Evolutionary conservation across 2,888 invertebrate genomes (phyloP), one percentile per base, ranked within the genome.

Genomic region (Mythimna pallens): DNA sequence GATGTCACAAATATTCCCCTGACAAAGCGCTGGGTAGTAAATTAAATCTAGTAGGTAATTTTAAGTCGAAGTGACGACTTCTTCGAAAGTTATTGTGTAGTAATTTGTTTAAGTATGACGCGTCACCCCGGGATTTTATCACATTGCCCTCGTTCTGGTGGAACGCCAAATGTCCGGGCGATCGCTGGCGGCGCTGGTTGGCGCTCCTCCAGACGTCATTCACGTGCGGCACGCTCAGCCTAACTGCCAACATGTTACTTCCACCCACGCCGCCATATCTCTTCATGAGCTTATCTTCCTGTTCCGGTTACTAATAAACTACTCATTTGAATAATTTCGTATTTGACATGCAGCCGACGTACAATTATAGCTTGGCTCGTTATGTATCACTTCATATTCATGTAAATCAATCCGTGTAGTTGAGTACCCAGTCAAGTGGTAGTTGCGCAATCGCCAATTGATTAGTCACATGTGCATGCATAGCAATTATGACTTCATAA

Each of bases 61-160:
- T 43, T 40, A 73, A 50, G 25, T 58, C 17, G 63, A 55, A 40
- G 17, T 52, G 54, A 34, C 17, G 34, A 52, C 43, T 83, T 75
- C 73, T 57, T 73, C 30, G 25, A 64, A 58, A 63, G 68, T 68
- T 73, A 66, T 71, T 80, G 75, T 74, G 55, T 73, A 54, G 74
- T 81, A 78, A 76, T 82, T 68, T 75, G 79, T 85, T 72, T 81
- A 67, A 75, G 73, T 73, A 80, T 81, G 79, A 77, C 75, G 76
- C 73, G 81, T 87, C 86, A 86, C 83, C 83, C 84, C 77, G 77
- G 81, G 82, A 78, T 90, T 89, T 87, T 90, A 91, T 92, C 91
- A 90, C 90, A 90, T 90, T 91, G 90, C 87, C 89, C 90, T 85
- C 88, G 83, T 91, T 92, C 89, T 91, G 91, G 88, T 92, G 87